Evolutionary conservation across 1,140 invertebrate species (phyloP).

Genomic region (Harpegnathos saltator): DNA sequence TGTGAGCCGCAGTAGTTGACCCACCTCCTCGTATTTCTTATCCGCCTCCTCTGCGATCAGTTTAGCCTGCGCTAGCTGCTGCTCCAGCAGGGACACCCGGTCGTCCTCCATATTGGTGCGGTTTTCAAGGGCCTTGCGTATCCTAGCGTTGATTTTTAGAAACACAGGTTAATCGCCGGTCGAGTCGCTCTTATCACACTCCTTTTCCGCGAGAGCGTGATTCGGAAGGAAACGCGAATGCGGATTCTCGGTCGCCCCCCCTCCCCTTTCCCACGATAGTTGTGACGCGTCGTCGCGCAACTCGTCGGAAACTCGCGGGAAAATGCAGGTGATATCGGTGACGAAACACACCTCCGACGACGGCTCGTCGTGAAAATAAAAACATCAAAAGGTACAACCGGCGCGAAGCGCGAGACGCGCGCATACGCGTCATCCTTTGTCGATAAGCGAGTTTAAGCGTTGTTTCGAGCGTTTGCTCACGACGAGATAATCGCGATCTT

Average conservation of each 20-base stretch:
- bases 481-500: slow-evolving; percentile 3
- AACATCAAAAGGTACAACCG: neutral
- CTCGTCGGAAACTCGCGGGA: too few relatives aligned
- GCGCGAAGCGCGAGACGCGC: slow-evolving; percentile 2
- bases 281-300: too few relatives aligned
- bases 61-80: slow-evolving; percentile 98
- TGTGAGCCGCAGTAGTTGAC: slow-evolving; percentile 75
- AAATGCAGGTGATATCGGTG: too few relatives aligned
- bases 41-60: slow-evolving; percentile 99
- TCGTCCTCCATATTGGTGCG: slow-evolving; percentile 99
- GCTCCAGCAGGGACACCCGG: slow-evolving; percentile 96
- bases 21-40: slow-evolving; percentile 99
- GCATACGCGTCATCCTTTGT: slow-evolving; percentile 52
- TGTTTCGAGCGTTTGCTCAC: slow-evolving; percentile 32
- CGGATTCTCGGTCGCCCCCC: neutral
- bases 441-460: slow-evolving; percentile 32
- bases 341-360: too few relatives aligned
- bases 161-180: slow-evolving; percentile 68
- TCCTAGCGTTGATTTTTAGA: slow-evolving; percentile 89
- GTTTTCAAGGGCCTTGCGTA: slow-evolving; percentile 99
- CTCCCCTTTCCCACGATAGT: too few relatives aligned
- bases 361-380: too few relatives aligned
- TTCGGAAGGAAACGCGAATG: neutral
- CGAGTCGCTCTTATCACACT: slow-evolving; percentile 15
- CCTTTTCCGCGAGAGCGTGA: neutral